Percentiles rank a stretch among this genome's conserved stretches.
Evolutionary conservation across 2,888 invertebrate species (phyloP).

Genomic region (Lepidocyrtoides sp.): DNA sequence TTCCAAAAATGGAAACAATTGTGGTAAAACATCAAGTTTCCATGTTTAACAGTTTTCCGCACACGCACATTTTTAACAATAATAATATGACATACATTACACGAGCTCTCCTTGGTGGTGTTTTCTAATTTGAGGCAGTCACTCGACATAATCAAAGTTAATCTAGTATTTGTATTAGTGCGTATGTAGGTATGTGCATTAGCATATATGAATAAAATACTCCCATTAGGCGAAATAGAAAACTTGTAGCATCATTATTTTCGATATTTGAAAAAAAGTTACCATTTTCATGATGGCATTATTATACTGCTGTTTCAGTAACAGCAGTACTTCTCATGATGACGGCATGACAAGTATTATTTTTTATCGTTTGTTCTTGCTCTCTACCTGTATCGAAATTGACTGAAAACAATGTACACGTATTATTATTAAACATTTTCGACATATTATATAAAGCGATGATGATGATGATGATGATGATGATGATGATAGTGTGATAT

Average conservation of each 20-base stretch:
- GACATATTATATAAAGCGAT: background rate
- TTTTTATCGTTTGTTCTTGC: constrained; percentile 56
- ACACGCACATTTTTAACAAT: background rate
- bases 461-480: background rate
- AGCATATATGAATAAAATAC: too few relatives aligned
- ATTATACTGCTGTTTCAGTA: background rate
- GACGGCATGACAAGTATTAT: constrained; percentile 31
- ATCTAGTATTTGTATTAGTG: too few relatives aligned
- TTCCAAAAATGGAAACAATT: constrained; percentile 38
- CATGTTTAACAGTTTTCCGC: too few relatives aligned
- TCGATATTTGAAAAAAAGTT: background rate
- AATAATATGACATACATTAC: background rate
- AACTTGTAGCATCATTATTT: constrained; percentile 6
- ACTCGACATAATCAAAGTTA: background rate
- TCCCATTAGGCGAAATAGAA: too few relatives aligned
- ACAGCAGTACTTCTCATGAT: background rate
- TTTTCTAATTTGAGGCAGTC: background rate
- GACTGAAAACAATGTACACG: background rate
- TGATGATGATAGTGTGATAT: background rate
- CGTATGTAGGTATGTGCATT: too few relatives aligned
- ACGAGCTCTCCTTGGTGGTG: background rate
- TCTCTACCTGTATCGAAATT: constrained; percentile 16
- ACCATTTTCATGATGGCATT: constrained; percentile 9
- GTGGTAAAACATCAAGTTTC: background rate
- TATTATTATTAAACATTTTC: background rate